Percentiles rank a stretch among this genome's conserved stretches.
These are phyloP conservation scores for Drosophila subobscura DNA, from an alignment of 1,140 invertebrate genomes.

Conservation along the genomic window DNA sequence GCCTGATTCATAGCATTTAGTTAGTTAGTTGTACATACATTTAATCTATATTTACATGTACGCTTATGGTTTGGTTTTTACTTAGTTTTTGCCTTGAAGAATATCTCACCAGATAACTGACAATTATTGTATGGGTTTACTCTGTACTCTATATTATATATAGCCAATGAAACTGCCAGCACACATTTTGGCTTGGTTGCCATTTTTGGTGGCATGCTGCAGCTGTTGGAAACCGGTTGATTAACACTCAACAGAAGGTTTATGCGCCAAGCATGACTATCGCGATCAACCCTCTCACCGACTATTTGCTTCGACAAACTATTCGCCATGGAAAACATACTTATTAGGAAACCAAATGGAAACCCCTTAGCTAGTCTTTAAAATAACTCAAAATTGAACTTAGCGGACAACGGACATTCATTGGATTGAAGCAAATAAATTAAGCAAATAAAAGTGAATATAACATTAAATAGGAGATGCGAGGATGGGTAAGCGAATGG, in stretches of 20 bases:
- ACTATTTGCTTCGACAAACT: background rate
- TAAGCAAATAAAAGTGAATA: conserved; percentile 28
- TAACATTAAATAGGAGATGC: conserved; percentile 8
- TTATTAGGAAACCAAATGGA: background rate
- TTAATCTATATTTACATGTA: background rate
- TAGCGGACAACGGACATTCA: conserved; percentile 77
- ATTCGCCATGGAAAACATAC: background rate
- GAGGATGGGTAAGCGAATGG: too few species aligned
- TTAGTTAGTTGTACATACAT: too few species aligned
- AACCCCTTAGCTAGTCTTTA: conserved; percentile 64
- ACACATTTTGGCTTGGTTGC: conserved; percentile 10
- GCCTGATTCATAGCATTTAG: too few species aligned
- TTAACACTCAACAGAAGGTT: background rate
- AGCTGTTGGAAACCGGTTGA: background rate
- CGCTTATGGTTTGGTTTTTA: background rate
- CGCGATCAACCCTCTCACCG: conserved; percentile 2
- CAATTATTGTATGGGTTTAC: background rate
- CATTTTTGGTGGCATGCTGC: background rate
- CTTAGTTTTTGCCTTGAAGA: background rate
- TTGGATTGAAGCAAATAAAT: conserved; percentile 61
- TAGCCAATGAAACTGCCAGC: conserved; percentile 51
- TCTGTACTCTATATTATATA: conserved; percentile 8
- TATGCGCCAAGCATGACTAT: conserved; percentile 11
- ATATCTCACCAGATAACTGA: background rate
- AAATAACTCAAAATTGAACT: conserved; percentile 64